These are phyloP conservation scores for Himalopsyche tibetana DNA, from an alignment of 2,888 invertebrate genomes.

Conservation along the genomic window DNA sequence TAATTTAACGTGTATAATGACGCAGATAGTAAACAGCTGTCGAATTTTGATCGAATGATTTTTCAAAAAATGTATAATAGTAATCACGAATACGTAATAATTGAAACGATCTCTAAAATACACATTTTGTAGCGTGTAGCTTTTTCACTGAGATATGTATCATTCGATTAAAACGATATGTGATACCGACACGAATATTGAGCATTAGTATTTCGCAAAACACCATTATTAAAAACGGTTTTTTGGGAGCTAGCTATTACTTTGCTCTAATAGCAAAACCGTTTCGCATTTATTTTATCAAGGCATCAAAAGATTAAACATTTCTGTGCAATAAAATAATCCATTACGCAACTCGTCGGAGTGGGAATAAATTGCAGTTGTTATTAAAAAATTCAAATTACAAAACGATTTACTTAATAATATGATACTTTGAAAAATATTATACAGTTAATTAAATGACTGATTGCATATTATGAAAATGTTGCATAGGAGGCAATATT, in stretches of 20 bases:
- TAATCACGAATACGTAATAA: no score
- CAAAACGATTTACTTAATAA: not conserved
- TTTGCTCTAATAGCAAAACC: not conserved
- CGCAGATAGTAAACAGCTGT: no score
- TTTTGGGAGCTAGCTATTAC: not conserved
- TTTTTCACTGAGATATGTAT: no score
- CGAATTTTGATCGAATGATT: no score
- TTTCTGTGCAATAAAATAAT: not conserved
- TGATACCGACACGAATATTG: constrained; percentile 6
- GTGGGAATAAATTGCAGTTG: not conserved
- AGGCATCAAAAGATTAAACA: not conserved
- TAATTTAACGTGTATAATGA: no score
- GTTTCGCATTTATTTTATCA: not conserved
- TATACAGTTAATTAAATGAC: not conserved
- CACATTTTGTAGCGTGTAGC: no score
- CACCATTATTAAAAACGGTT: not conserved
- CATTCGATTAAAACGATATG: not conserved
- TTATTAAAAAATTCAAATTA: not conserved
- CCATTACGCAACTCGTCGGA: not conserved
- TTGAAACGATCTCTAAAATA: no score
- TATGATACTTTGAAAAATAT: not conserved
- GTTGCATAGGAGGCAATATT: not conserved
- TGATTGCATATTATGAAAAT: not conserved
- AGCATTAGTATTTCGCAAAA: constrained; percentile 22
- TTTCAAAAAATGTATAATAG: no score